These are phyloP conservation scores for Rhinoptilus africanus DNA, from an alignment of 2,113 vertebrate species.

Conservation along the genomic window DNA sequence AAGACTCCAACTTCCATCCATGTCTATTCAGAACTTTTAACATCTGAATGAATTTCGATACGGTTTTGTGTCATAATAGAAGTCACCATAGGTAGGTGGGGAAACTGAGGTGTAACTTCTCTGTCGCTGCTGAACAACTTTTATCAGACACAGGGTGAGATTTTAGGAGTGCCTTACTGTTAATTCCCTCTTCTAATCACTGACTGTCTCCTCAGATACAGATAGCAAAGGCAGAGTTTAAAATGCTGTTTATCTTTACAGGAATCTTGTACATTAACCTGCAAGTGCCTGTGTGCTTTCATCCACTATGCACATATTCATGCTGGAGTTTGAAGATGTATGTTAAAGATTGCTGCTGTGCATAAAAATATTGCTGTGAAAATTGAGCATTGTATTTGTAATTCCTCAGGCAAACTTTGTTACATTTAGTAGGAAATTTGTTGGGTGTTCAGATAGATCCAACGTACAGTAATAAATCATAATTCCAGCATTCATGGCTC, in stretches of 20 bases:
- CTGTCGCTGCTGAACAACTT: neutral
- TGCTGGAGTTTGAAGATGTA: neutral
- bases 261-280: neutral
- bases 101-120: neutral
- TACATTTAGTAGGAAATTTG: neutral
- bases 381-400: neutral
- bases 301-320: neutral
- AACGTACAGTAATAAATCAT: neutral
- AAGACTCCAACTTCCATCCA: neutral
- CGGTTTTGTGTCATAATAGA: neutral
- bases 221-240: neutral
- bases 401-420: neutral
- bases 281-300: neutral
- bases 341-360: neutral
- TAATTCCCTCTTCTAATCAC: neutral
- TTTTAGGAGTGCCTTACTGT: neutral
- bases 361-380: neutral
- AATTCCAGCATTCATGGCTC: neutral
- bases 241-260: neutral
- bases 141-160: neutral
- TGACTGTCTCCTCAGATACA: neutral
- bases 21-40: neutral
- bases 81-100: neutral
- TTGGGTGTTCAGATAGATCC: neutral
- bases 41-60: accelerated